A percentile compares a stretch with the other conserved stretches of the same genome.
These are phyloP conservation scores for Bilobella aurantiaca DNA, from an alignment of 1,140 invertebrate species.

Conservation along the genomic window DNA sequence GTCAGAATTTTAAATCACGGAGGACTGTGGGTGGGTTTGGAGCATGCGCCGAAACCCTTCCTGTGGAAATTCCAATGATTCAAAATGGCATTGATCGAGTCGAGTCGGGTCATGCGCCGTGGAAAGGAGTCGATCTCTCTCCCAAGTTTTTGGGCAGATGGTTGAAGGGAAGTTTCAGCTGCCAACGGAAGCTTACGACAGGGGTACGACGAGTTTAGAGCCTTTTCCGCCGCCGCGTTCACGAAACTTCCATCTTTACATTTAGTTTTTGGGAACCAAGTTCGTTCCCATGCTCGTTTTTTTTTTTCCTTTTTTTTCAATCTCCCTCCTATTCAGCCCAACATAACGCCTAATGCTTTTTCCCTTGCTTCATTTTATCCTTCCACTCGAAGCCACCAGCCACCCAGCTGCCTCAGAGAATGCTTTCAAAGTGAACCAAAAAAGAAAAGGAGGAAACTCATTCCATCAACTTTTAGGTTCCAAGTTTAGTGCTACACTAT, in stretches of 20 bases:
- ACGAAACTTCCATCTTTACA: neutral
- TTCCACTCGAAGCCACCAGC: neutral
- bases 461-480: slow-evolving; percentile 8
- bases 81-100: too few relatives aligned
- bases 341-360: slow-evolving; percentile 1
- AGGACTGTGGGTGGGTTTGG: too few relatives aligned
- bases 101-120: neutral
- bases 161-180: neutral
- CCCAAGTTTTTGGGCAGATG: neutral
- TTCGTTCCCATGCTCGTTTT: slow-evolving; percentile 9
- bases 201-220: neutral
- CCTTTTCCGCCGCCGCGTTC: neutral
- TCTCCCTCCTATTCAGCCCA: slow-evolving; percentile 8
- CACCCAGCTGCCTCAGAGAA: neutral
- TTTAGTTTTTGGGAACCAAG: neutral
- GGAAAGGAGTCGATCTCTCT: neutral
- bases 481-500: slow-evolving; percentile 5
- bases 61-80: too few relatives aligned
- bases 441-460: slow-evolving; percentile 4
- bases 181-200: neutral
- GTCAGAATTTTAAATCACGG: too few relatives aligned
- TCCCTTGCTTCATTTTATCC: slow-evolving; percentile 7
- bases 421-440: neutral
- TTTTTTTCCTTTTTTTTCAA: slow-evolving; percentile 10
- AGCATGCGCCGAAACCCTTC: too few relatives aligned